phyloP scores from a whole-genome alignment of 2,797 vertebrate genomes.

The Chrysocyon brachyurus region DNA sequence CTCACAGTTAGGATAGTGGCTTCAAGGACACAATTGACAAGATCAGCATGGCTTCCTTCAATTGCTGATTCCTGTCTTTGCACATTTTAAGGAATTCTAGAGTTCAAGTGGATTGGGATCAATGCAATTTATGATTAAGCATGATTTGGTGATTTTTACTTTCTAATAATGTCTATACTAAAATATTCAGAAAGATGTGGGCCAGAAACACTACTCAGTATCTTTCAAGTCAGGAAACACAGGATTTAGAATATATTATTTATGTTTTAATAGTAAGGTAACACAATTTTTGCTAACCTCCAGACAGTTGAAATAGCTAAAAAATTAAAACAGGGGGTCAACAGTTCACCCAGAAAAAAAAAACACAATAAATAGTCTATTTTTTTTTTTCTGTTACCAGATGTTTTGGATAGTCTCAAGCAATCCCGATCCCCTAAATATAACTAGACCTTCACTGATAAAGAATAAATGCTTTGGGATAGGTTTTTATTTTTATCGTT shows the following conservation, averaged over 20 bases:
- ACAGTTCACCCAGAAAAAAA: background rate
- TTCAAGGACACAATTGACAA: background rate
- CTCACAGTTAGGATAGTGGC: accelerated
- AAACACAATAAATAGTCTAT: background rate
- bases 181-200: background rate
- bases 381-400: background rate
- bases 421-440: background rate
- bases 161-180: background rate
- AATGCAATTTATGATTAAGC: background rate
- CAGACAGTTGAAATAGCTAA: background rate
- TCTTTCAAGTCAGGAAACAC: background rate
- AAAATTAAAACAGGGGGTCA: background rate
- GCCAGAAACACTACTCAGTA: background rate
- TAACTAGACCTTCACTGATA: background rate
- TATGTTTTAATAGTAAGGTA: background rate
- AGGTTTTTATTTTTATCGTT: background rate
- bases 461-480: background rate
- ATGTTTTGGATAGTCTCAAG: background rate
- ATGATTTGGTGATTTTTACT: background rate
- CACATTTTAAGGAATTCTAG: conserved; percentile 26
- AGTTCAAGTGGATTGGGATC: conserved; percentile 27
- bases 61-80: conserved; percentile 56
- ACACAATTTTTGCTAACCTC: conserved; percentile 20
- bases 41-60: background rate
- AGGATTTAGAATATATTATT: background rate